A percentile compares a stretch with the other conserved stretches of the same genome.
These are phyloP conservation scores for Gryllus longicercus DNA, from an alignment of 2,888 invertebrate species.

Conservation along the genomic window DNA sequence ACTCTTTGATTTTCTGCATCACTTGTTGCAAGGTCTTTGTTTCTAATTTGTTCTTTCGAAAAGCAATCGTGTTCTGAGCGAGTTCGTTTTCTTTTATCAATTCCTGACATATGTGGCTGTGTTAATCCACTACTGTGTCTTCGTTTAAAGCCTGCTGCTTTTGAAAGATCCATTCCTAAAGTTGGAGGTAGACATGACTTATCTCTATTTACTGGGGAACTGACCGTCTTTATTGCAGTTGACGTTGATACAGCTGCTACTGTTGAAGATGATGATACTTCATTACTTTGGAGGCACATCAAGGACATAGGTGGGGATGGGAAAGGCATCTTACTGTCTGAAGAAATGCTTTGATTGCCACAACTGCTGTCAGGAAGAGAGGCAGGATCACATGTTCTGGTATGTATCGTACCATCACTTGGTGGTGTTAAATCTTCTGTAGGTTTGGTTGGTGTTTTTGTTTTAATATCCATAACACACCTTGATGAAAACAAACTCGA, in stretches of 20 bases:
- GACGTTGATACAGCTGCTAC: conserved; percentile 21
- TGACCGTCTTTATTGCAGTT: neutral
- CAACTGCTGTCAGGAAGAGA: conserved; percentile 11
- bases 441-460: neutral
- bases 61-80: conserved; percentile 26
- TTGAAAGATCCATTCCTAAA: neutral
- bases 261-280: conserved; percentile 25
- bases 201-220: neutral
- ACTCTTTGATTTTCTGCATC: conserved; percentile 28
- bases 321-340: neutral
- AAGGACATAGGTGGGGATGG: neutral
- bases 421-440: neutral
- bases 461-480: neutral
- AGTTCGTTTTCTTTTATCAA: conserved; percentile 18
- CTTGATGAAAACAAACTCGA: neutral
- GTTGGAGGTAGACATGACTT: neutral
- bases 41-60: conserved; percentile 18
- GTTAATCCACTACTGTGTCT: neutral
- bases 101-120: neutral
- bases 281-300: conserved; percentile 27
- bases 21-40: conserved; percentile 6
- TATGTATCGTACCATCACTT: neutral
- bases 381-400: neutral
- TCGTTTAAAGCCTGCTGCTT: neutral
- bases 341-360: neutral